Evolutionary conservation across 2,888 invertebrate genomes (phyloP).

Genomic region (Eupithecia vulgata): DNA sequence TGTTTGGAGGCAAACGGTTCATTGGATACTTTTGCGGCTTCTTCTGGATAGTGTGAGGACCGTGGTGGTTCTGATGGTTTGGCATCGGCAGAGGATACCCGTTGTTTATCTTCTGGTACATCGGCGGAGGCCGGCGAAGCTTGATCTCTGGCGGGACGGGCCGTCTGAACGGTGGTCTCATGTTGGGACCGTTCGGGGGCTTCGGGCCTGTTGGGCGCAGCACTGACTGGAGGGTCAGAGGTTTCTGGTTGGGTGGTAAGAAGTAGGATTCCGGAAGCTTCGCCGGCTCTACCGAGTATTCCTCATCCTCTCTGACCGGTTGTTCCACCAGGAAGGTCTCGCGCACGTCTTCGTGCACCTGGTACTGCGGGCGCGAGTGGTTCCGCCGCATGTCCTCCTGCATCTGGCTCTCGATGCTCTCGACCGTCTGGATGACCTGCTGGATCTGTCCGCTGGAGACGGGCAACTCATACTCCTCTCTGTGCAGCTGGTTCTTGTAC

Average conservation of each 20-base stretch:
- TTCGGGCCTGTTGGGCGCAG: conserved; percentile 68
- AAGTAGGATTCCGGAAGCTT: conserved; percentile 66
- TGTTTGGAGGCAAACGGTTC: conserved; percentile 57
- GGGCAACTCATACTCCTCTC: conserved; percentile 77
- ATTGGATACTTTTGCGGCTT: conserved; percentile 59
- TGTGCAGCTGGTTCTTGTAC: conserved; percentile 54
- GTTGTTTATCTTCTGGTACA: conserved; percentile 59
- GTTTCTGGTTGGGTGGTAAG: conserved; percentile 70
- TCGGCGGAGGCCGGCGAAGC: conserved; percentile 66
- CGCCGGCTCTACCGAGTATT: conserved; percentile 66
- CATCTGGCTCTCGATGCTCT: conserved; percentile 70
- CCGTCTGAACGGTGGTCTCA: conserved; percentile 71
- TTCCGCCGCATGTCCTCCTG: conserved; percentile 64
- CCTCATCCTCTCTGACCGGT: conserved; percentile 70
- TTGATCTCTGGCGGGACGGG: conserved; percentile 79
- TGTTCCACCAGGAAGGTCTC: conserved; percentile 67
- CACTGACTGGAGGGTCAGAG: conserved; percentile 76
- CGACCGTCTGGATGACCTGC: conserved; percentile 76
- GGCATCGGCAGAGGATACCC: conserved; percentile 73
- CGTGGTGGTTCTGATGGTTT: conserved; percentile 61
- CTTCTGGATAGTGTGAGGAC: conserved; percentile 57
- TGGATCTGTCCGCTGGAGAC: conserved; percentile 73
- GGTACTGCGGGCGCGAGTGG: conserved; percentile 59
- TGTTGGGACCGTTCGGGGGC: conserved; percentile 53
- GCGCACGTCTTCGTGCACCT: conserved; percentile 69